Evolutionary conservation across 2,797 vertebrate species (phyloP), one percentile per base, ranked within the genome.

Genomic region (Philypnodon macrostomus): DNA sequence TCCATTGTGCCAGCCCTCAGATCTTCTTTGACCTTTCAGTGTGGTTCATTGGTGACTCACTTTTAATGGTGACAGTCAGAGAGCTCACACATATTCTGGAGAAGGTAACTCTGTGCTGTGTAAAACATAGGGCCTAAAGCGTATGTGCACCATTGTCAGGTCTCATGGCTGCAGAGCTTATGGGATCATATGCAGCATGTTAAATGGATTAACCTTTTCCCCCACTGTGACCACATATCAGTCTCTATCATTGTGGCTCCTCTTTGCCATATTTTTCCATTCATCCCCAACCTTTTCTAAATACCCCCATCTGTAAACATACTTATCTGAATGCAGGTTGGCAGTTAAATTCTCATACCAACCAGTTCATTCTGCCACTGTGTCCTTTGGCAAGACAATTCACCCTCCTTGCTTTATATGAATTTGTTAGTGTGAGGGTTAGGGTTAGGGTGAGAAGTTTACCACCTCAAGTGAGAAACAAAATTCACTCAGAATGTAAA

Each of bases 171-270:
- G 41, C 2, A 9, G 58, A 58, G 73, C 47, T 75, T 72, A 63
- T 67, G 55, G 60, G 57, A 70, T 77, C 67, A 64, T 49, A 67
- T 71, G 50, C 54, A 38, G 63, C 63, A 44, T 27, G 37, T 66
- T 78, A 79, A 79, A 80, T n/a, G 51, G 76, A 79, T 83, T 69
- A 80, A 82, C 80, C 80, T 82, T 77, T 77, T 55, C 69, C 58
- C n/a, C 47, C 52, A 48, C 39, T 36, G 53, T 68, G 65, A 62
- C 12, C n/a, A 70, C 42, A 34, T 45, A 75, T 66, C 67, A 24
- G 56, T 54, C 42, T 34, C 48, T 14, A 73, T 60, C 60, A 40
- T 26, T 8, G 17, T 48, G 45, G 53, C 32, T 38, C 41, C 61
- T 52, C 47, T 47, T 69, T 58, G 41, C 38, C 34, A 19, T 33